phyloP scores from a whole-genome alignment of 2,888 invertebrate genomes.

The Mimachlamys varia region DNA sequence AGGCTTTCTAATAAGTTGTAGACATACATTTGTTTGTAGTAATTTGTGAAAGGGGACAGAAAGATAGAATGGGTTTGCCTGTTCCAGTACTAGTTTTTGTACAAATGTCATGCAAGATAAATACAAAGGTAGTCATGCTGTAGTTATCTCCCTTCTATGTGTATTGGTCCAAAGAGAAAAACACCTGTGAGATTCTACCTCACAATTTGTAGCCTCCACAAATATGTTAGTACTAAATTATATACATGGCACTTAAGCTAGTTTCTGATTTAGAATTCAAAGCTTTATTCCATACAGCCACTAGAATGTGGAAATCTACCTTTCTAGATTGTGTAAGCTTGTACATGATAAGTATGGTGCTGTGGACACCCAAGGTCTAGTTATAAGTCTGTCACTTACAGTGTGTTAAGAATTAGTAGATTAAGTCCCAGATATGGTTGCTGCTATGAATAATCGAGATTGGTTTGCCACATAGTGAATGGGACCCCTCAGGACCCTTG shows the following conservation, averaged over 20 bases:
- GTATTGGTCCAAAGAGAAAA: too few relatives aligned
- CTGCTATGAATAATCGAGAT: not conserved
- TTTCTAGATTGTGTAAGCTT: not conserved
- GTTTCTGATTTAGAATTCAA: not conserved
- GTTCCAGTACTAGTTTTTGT: too few relatives aligned
- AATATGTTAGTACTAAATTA: not conserved
- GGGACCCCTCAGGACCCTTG: constrained; percentile 24
- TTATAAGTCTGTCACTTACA: not conserved
- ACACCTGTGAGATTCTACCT: too few relatives aligned
- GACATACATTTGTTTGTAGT: not conserved
- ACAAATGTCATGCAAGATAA: not conserved
- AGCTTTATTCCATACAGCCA: not conserved
- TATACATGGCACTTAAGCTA: not conserved
- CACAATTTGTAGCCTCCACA: too few relatives aligned
- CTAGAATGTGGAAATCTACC: not conserved
- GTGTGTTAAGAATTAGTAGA: not conserved
- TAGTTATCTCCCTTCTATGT: not conserved
- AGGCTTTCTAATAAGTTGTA: not conserved
- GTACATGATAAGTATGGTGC: not conserved
- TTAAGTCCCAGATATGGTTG: not conserved
- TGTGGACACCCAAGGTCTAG: not conserved
- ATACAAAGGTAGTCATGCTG: not conserved
- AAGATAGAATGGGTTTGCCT: not conserved
- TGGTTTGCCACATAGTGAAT: constrained; percentile 24
- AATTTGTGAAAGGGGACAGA: not conserved